Conservation (phyloP, 1,140 invertebrate species). For the Lanistes nyassanus region DNA sequence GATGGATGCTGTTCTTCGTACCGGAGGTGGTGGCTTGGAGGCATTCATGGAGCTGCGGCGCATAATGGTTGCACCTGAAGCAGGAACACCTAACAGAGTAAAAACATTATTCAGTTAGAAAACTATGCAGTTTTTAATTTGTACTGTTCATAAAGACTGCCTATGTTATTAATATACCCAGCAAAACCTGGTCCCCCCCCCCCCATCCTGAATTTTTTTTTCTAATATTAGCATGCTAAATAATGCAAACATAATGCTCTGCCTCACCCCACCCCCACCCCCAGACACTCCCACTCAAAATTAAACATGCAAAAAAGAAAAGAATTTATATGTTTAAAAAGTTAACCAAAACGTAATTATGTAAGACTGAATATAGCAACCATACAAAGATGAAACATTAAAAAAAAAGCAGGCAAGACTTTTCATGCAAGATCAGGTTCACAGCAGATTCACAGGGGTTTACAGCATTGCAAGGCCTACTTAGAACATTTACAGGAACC, state of each 20-base stretch:
- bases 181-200: too few relatives aligned
- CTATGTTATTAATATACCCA: too few relatives aligned
- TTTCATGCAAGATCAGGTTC: background rate
- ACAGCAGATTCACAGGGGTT: background rate
- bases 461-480: background rate
- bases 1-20: slow-evolving; percentile 82
- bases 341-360: background rate
- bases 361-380: too few relatives aligned
- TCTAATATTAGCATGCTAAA: too few relatives aligned
- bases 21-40: slow-evolving; percentile 84
- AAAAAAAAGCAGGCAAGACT: too few relatives aligned
- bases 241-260: too few relatives aligned
- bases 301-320: background rate
- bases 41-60: slow-evolving; percentile 74
- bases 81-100: slow-evolving; percentile 55
- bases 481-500: background rate
- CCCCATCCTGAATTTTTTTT: too few relatives aligned
- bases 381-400: too few relatives aligned
- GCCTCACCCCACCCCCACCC: background rate
- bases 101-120: slow-evolving; percentile 7
- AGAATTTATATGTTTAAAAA: background rate
- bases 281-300: too few relatives aligned
- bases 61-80: slow-evolving; percentile 53
- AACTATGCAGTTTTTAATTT: too few relatives aligned
- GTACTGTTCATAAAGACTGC: too few relatives aligned